These are phyloP conservation scores for Tapirus indicus DNA, from an alignment of 2,797 vertebrate species.

Conservation along the genomic window DNA sequence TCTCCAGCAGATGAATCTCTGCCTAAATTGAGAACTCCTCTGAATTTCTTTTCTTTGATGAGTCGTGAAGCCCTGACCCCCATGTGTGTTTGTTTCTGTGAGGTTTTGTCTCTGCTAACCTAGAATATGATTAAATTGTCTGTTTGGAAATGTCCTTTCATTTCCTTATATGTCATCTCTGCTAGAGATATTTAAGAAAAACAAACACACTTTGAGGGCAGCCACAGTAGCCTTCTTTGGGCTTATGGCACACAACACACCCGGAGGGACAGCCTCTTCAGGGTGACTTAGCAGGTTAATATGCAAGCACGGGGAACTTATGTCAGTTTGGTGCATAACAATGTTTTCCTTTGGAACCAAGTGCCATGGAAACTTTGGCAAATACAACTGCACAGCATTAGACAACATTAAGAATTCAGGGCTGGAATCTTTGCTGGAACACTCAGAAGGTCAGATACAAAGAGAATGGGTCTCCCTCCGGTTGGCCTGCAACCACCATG, in stretches of 20 bases:
- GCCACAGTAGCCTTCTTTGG: fast-evolving
- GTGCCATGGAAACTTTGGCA: neutral
- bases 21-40: neutral
- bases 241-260: fast-evolving
- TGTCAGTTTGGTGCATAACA: neutral
- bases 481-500: neutral
- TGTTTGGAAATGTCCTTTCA: neutral
- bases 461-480: neutral
- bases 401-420: neutral
- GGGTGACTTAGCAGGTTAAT: fast-evolving
- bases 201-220: fast-evolving
- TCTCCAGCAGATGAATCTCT: neutral
- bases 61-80: neutral
- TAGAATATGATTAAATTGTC: neutral
- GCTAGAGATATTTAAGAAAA: neutral
- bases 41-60: neutral
- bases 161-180: neutral
- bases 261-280: fast-evolving
- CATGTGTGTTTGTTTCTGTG: fast-evolving
- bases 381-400: fast-evolving
- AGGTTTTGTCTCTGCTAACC: neutral
- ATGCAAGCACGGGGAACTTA: fast-evolving
- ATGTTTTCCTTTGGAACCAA: neutral
- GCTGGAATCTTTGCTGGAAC: too few relatives aligned
- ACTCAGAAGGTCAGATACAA: neutral